Evolutionary conservation across 2,113 vertebrate genomes (phyloP).

Genomic region (Sminthopsis crassicaudata): DNA sequence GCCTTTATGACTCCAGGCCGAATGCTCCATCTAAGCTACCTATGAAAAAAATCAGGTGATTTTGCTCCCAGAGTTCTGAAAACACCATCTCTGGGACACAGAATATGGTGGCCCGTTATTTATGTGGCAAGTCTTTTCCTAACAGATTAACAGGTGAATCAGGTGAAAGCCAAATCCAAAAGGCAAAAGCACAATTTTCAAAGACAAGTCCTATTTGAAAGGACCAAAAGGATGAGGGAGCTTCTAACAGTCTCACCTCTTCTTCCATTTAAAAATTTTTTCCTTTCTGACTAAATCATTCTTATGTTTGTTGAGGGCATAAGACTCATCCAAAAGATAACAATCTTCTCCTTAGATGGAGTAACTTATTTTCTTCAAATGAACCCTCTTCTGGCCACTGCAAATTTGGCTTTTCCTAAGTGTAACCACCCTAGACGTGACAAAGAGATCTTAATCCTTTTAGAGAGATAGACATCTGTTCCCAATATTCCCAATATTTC

Average conservation of each 20-base stretch:
- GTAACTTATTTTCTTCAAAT: slow-evolving; percentile 1
- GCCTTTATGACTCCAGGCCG: neutral
- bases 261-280: neutral
- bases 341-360: neutral
- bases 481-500: neutral
- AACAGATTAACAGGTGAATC: no score
- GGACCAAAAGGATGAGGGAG: neutral
- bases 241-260: neutral
- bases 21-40: neutral
- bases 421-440: neutral
- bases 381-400: slow-evolving; percentile 5
- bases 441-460: neutral
- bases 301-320: neutral
- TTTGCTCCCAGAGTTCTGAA: neutral
- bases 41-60: neutral
- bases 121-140: neutral
- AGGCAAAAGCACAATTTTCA: neutral
- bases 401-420: slow-evolving; percentile 18
- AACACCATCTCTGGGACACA: neutral
- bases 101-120: neutral
- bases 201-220: neutral
- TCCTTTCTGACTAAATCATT: neutral
- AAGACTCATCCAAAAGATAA: neutral
- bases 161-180: no score
- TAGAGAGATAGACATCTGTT: neutral